Evolutionary conservation across 2,797 vertebrate species (phyloP).

Genomic region (Oophaga sylvatica): DNA sequence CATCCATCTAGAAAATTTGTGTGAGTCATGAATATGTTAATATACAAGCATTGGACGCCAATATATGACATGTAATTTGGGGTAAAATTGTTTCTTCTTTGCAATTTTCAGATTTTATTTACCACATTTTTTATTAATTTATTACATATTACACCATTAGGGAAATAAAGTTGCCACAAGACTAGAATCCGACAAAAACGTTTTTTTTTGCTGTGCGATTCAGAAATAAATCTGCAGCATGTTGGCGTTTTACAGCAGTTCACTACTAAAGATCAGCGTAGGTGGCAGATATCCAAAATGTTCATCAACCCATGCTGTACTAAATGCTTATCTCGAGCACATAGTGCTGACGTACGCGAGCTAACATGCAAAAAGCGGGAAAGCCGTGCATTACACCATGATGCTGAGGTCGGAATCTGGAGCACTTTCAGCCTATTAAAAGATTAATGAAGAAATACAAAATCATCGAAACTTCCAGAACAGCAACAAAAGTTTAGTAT

Average conservation of each 20-base stretch:
- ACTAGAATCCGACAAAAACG: neutral
- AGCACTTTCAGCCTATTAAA: slow-evolving; percentile 10
- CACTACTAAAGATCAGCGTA: neutral
- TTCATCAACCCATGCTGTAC: neutral
- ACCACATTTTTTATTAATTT: neutral
- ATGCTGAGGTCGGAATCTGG: neutral
- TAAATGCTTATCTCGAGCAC: neutral
- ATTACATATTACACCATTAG: neutral
- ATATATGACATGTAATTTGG: too few relatives aligned
- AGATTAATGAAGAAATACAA: slow-evolving; percentile 7
- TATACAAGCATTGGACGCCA: too few relatives aligned
- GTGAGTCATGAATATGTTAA: too few relatives aligned
- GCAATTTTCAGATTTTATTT: neutral
- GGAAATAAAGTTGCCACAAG: neutral
- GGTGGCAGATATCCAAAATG: slow-evolving; percentile 8
- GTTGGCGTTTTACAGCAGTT: neutral
- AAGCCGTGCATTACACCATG: neutral
- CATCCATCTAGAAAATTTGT: too few relatives aligned
- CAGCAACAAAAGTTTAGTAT: neutral
- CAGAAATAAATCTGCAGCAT: neutral
- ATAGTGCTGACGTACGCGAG: slow-evolving; percentile 14
- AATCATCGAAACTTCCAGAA: neutral
- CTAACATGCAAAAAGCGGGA: neutral
- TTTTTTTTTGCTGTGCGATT: neutral
- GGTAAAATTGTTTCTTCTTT: too few relatives aligned